Conservation (phyloP, 2,888 invertebrate species). For the Scaptomyza cyrtandrae region DNA sequence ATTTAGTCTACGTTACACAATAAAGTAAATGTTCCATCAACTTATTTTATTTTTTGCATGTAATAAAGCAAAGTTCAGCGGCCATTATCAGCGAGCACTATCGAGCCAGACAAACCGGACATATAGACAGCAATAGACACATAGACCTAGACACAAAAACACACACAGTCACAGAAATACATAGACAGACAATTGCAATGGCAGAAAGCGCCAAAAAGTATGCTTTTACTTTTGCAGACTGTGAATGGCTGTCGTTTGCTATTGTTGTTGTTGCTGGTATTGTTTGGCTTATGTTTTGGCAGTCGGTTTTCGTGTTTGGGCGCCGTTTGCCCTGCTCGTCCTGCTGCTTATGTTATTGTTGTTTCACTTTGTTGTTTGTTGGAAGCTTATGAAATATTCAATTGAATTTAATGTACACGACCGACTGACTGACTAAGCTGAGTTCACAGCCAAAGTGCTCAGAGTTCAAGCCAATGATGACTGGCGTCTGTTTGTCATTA, state of each 20-base stretch:
- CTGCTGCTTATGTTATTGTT: conserved; percentile 36
- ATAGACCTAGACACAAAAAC: conserved; percentile 20
- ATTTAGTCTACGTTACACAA: neutral
- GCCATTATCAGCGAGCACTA: conserved; percentile 70
- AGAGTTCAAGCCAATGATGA: conserved; percentile 50
- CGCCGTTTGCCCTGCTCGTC: conserved; percentile 31
- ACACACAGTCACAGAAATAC: conserved; percentile 16
- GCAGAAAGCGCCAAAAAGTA: conserved; percentile 57
- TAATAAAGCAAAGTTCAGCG: conserved; percentile 70
- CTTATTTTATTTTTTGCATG: conserved; percentile 49
- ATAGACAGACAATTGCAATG: conserved; percentile 32
- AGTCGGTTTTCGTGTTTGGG: conserved; percentile 56
- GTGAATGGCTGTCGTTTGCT: conserved; percentile 39
- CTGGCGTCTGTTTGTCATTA: conserved; percentile 32
- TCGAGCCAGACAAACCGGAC: conserved; percentile 55
- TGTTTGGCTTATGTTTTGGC: conserved; percentile 50
- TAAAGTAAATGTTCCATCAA: neutral
- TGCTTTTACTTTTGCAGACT: conserved; percentile 60
- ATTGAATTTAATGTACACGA: conserved; percentile 75
- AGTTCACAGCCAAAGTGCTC: conserved; percentile 58
- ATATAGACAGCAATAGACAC: conserved; percentile 48
- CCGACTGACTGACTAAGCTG: conserved; percentile 67
- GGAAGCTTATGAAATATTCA: conserved; percentile 75
- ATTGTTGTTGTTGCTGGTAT: conserved; percentile 10
- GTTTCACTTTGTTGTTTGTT: conserved; percentile 59